Evolutionary conservation across 2,888 invertebrate genomes (phyloP).

Genomic region (Sepioteuthis lessoniana): DNA sequence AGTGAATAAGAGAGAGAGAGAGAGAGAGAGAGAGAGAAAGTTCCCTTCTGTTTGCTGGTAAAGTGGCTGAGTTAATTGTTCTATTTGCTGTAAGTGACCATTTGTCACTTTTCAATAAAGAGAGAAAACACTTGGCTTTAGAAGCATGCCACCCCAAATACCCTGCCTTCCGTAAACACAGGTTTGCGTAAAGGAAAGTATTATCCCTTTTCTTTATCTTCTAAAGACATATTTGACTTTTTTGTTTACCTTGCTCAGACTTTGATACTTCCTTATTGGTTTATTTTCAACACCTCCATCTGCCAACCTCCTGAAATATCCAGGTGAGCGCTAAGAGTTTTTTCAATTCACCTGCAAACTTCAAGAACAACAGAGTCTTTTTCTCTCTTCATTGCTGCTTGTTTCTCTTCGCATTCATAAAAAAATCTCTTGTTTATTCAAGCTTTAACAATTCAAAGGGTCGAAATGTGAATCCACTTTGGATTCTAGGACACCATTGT

Average conservation of each 20-base stretch:
- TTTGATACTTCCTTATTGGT: not conserved
- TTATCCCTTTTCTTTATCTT: not conserved
- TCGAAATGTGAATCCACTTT: not conserved
- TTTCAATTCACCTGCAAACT: not conserved
- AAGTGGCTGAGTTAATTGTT: not conserved
- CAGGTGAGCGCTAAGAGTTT: not conserved
- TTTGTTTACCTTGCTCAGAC: not conserved
- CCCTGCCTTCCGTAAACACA: no score
- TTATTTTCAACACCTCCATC: not conserved
- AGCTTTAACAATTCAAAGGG: not conserved
- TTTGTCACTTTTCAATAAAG: not conserved
- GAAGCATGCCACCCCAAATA: no score
- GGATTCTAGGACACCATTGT: not conserved
- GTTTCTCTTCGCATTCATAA: not conserved
- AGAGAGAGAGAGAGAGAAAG: no score
- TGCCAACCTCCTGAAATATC: not conserved
- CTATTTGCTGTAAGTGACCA: not conserved
- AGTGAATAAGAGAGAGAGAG: no score
- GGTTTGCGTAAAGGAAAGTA: no score
- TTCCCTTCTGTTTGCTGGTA: not conserved
- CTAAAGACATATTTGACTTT: not conserved
- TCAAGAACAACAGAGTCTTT: not conserved
- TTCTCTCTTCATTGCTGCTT: not conserved
- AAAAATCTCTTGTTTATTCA: not conserved
- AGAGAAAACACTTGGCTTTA: not conserved